Evolutionary conservation across 1,140 invertebrate species (phyloP), one percentile per base, ranked within the genome.

Genomic region (Meloidogyne hapla): DNA sequence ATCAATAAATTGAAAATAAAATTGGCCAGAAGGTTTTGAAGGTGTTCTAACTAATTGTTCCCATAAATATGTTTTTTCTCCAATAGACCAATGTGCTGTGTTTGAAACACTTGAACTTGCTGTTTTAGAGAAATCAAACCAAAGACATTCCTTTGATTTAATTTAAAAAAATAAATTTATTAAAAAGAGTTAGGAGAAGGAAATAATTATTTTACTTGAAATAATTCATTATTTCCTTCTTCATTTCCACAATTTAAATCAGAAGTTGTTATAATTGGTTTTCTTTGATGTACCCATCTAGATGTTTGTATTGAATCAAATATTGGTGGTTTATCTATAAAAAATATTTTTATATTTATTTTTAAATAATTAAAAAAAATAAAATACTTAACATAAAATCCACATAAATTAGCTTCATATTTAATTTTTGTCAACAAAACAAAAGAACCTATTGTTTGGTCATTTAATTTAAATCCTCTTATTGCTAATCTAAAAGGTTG

Each of bases 1-100:
- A 69, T 82, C 83, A 18, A 84, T 64, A 56, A 77, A 81, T 81
- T 82, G 81, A 68, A 77, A 82, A 40, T 83, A 40, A 63, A 82
- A 82, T 72, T 82, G 45, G 28, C 83, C 83, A n/a, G 71, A n/a
- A 13, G 81, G 81, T 25, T 69, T 40, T 4, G 25, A 71, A 25
- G 64, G 75, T 23, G 33, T 56, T 21, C 71, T 25, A 26, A 84
- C 71, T 15, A 84, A 25, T 61, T 83, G 70, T 25, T 81, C 74
- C 81, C 81, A 82, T 23, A 40, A 38, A 3, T 66, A 26, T 6
- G 63, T 69, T 26, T 74, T 73, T 18, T 65, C 33, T 40, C 81
- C 81, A 6, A 81, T 71, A 15, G 67, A 67, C 81, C 81, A 82
- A 18, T 62, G 40, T 74, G 64, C 78, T 9, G 56, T 62, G 15